Evolutionary conservation across 2,797 vertebrate species (phyloP).

Genomic region (Amphiprion clarkii): DNA sequence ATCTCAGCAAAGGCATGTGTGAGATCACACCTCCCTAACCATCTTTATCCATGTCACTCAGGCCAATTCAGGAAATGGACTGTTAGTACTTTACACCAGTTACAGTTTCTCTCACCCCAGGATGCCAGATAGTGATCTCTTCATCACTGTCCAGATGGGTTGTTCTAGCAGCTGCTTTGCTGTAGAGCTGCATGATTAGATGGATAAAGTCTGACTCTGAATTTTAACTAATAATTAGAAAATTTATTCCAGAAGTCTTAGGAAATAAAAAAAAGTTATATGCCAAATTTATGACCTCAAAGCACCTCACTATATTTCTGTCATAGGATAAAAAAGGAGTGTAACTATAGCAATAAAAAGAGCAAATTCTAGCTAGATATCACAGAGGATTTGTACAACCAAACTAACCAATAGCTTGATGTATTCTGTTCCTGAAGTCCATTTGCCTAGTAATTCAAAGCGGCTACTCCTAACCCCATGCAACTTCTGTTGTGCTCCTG

Average conservation of each 20-base stretch:
- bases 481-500: too few species aligned
- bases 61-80: conserved; percentile 36
- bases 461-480: too few species aligned
- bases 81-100: conserved; percentile 64
- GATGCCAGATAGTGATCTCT: conserved; percentile 47
- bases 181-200: neutral
- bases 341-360: too few species aligned
- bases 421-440: too few species aligned
- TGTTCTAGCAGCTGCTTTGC: conserved; percentile 10
- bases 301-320: too few species aligned
- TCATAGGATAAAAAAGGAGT: too few species aligned
- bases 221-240: neutral
- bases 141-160: conserved; percentile 51
- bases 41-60: conserved; percentile 35
- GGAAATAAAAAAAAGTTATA: too few species aligned
- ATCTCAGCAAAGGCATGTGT: conserved; percentile 40
- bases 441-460: too few species aligned
- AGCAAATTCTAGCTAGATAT: neutral
- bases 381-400: conserved; percentile 1
- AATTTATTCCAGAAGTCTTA: neutral
- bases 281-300: too few species aligned
- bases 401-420: neutral
- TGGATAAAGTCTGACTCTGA: neutral
- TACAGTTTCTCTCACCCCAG: conserved; percentile 61
- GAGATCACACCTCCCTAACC: conserved; percentile 43